phyloP scores from a whole-genome alignment of 2,113 vertebrate genomes.

The Aldabrachelys gigantea region DNA sequence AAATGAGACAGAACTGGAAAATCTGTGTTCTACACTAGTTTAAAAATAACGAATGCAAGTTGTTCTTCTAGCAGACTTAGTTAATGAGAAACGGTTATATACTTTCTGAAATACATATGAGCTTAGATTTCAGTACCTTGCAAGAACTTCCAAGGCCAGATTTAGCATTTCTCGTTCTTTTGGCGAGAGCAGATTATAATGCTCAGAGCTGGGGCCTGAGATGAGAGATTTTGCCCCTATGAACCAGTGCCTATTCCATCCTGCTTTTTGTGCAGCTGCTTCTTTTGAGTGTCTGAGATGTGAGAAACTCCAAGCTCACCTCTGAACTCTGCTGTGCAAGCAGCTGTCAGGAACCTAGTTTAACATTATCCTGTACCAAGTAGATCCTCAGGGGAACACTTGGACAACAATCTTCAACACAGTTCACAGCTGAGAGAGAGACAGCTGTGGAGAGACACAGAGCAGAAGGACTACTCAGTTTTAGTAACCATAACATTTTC shows the following conservation, averaged over 20 bases:
- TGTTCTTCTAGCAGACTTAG: background rate
- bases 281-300: background rate
- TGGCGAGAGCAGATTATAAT: background rate
- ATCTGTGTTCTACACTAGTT: background rate
- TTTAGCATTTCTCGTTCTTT: background rate
- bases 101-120: background rate
- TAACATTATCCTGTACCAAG: background rate
- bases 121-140: background rate
- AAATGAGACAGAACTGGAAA: conserved; percentile 9
- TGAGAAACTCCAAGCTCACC: background rate
- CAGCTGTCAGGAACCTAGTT: background rate
- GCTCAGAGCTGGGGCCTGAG: background rate
- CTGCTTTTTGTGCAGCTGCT: background rate
- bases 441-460: background rate
- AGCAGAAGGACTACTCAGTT: background rate
- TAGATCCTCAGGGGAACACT: background rate
- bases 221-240: background rate
- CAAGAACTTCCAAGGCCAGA: background rate
- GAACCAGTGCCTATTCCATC: background rate
- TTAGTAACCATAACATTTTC: background rate
- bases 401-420: background rate
- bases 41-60: background rate
- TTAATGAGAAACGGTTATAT: background rate
- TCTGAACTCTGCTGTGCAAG: background rate
- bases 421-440: background rate